Evolutionary conservation across 2,797 vertebrate species (phyloP).

Genomic region (Coregonus ussuriensis): DNA sequence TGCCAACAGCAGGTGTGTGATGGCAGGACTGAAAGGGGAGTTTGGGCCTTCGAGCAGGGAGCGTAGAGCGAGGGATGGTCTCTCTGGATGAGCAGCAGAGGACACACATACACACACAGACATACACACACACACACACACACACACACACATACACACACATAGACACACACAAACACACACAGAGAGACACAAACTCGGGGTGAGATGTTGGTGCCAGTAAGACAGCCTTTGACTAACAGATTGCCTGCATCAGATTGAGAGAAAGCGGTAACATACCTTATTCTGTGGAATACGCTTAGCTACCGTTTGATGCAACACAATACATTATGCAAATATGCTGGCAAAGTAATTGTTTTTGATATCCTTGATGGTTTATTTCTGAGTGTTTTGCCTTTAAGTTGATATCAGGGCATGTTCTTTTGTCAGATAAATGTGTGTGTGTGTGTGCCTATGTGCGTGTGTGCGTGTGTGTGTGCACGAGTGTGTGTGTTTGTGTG

Average conservation of each 20-base stretch:
- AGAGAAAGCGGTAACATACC: constrained; percentile 47
- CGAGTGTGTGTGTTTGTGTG: constrained; percentile 13
- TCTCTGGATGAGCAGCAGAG: neutral
- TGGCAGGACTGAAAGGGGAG: neutral
- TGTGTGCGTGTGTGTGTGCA: constrained; percentile 12
- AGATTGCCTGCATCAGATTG: constrained; percentile 9
- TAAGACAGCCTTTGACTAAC: constrained; percentile 23
- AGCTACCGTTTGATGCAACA: constrained; percentile 31
- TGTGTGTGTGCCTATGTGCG: neutral
- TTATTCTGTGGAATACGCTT: constrained; percentile 36
- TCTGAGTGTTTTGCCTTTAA: constrained; percentile 18
- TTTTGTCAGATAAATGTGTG: neutral
- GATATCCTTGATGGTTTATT: constrained; percentile 21
- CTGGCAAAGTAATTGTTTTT: constrained; percentile 15
- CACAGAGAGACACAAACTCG: neutral
- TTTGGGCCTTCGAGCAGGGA: neutral
- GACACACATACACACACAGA: neutral
- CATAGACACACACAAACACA: neutral
- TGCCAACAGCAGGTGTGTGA: constrained; percentile 26
- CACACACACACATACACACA: neutral
- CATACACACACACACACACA: neutral
- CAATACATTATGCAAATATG: constrained; percentile 43
- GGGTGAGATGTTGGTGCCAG: constrained; percentile 24
- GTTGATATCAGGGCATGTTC: neutral
- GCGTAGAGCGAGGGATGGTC: neutral